phyloP scores from a whole-genome alignment of 2,888 invertebrate genomes.

The Hylaea fasciaria region DNA sequence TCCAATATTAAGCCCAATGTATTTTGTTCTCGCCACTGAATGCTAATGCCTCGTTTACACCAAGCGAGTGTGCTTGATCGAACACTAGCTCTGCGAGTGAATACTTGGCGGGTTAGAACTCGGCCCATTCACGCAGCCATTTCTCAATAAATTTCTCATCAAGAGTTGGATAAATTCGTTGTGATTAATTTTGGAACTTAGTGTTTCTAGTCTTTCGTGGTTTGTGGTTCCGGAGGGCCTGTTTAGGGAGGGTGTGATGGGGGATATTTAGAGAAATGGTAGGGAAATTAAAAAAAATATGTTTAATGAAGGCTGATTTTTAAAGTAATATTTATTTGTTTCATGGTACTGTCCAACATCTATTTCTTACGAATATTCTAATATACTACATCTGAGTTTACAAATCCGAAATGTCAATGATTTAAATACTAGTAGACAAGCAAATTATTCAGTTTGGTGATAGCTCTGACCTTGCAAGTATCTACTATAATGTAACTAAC shows the following conservation, averaged over 20 bases:
- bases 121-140: constrained; percentile 14
- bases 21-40: too few species aligned
- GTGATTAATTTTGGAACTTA: constrained; percentile 17
- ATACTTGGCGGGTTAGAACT: constrained; percentile 10
- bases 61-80: constrained; percentile 3
- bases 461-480: too few species aligned
- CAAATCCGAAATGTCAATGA: too few species aligned
- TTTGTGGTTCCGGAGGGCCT: constrained; percentile 41
- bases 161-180: neutral
- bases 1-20: too few species aligned
- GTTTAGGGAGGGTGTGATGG: constrained; percentile 36
- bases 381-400: too few species aligned
- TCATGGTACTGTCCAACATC: constrained; percentile 35
- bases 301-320: constrained; percentile 76
- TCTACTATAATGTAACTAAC: too few species aligned
- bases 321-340: constrained; percentile 62
- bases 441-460: neutral
- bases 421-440: too few species aligned
- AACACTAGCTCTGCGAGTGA: constrained; percentile 5
- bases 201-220: constrained; percentile 45
- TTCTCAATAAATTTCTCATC: too few species aligned
- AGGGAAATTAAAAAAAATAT: constrained; percentile 55
- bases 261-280: constrained; percentile 61
- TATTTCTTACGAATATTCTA: constrained; percentile 28
- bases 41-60: constrained; percentile 4